Conservation (phyloP, 2,888 invertebrate genomes). For the Elmis aenea region DNA sequence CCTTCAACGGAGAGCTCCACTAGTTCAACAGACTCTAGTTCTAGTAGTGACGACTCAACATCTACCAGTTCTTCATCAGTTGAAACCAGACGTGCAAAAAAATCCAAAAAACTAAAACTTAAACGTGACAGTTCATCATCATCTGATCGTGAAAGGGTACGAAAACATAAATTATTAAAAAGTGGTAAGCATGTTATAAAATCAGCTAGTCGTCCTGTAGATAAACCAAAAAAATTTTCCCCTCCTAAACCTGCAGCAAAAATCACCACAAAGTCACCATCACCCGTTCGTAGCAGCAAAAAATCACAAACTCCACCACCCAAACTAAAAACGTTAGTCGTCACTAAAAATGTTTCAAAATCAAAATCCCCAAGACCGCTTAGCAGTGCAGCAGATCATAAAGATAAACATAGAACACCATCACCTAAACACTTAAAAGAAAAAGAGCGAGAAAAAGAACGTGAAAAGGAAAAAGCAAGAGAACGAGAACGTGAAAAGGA, state of each 20-base stretch:
- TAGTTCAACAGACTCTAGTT: slow-evolving; percentile 59
- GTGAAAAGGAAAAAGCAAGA: slow-evolving; percentile 47
- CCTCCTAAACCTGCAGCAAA: slow-evolving; percentile 24
- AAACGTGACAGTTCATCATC: slow-evolving; percentile 40
- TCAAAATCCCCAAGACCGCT: slow-evolving; percentile 40
- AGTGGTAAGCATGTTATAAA: slow-evolving; percentile 48
- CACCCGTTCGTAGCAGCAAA: slow-evolving; percentile 35
- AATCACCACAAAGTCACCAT: slow-evolving; percentile 37
- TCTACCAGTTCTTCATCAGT: slow-evolving; percentile 55
- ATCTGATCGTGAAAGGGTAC: slow-evolving; percentile 57
- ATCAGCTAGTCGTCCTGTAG: slow-evolving; percentile 38
- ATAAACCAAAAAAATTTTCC: slow-evolving; percentile 15
- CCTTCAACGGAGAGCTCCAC: slow-evolving; percentile 65
- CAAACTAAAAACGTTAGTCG: slow-evolving; percentile 36
- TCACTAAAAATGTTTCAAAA: slow-evolving; percentile 33
- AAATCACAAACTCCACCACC: slow-evolving; percentile 45
- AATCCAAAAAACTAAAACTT: slow-evolving; percentile 38
- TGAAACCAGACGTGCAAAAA: slow-evolving; percentile 38
- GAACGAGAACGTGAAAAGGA: slow-evolving; percentile 50
- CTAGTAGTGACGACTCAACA: slow-evolving; percentile 62
- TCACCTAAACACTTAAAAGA: slow-evolving; percentile 39
- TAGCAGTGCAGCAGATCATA: slow-evolving; percentile 35
- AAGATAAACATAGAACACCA: slow-evolving; percentile 44
- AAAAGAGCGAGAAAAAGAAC: slow-evolving; percentile 43
- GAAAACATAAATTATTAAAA: slow-evolving; percentile 51